Percentiles rank a stretch among this genome's conserved stretches.
Conservation (phyloP, 2,888 invertebrate genomes). For the Parapristionchus giblindavisi region DNA sequence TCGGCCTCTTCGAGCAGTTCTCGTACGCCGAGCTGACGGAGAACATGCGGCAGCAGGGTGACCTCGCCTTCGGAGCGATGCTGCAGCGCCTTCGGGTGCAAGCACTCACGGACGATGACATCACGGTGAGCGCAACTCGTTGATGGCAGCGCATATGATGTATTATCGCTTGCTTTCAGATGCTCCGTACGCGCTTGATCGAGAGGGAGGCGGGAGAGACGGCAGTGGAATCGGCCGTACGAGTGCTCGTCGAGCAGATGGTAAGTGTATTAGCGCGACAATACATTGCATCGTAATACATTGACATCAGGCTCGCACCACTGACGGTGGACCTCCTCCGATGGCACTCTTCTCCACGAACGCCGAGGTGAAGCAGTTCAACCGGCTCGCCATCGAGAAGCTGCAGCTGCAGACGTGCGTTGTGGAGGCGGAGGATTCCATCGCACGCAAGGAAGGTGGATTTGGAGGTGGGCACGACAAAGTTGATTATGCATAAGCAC, state of each 20-base stretch:
- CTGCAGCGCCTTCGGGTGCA: conserved; percentile 7
- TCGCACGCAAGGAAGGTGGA: not conserved
- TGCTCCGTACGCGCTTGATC: no score
- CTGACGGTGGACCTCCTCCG: not conserved
- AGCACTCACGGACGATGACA: not conserved
- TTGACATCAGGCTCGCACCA: no score
- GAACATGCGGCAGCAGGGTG: conserved; percentile 26
- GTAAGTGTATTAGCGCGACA: no score
- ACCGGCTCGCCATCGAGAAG: not conserved
- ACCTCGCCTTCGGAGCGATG: not conserved
- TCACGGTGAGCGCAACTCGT: no score
- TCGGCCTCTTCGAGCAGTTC: conserved; percentile 2
- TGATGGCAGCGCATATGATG: no score
- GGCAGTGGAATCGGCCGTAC: no score
- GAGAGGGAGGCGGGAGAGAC: no score
- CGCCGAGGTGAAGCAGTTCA: not conserved
- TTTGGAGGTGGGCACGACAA: no score
- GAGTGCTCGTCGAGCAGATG: no score
- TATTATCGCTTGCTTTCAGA: no score
- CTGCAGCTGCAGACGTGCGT: not conserved
- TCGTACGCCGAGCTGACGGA: not conserved
- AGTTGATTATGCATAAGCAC: no score
- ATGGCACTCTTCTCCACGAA: not conserved
- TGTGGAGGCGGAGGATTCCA: not conserved
- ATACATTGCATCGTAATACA: no score